Evolutionary conservation across 2,888 invertebrate species (phyloP), one percentile per base, ranked within the genome.

Genomic region (Drosophila anomelani): DNA sequence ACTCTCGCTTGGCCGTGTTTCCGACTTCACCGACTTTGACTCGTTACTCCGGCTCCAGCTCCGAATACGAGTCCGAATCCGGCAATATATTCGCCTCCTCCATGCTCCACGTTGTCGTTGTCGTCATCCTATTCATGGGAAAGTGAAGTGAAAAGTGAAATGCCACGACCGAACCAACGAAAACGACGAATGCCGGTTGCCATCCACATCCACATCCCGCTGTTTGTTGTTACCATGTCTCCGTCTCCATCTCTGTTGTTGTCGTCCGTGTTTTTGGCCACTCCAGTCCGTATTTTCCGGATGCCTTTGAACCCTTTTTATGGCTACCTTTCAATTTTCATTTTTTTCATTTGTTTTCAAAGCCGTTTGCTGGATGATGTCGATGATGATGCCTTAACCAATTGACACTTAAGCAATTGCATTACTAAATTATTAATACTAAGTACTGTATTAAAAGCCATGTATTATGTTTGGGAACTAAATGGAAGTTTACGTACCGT

Each of bases 101-200:
- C 61, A 49, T 47, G 73, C 64, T 57, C 73, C 61, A 54, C 54
- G 73, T 67, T 70, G 72, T 64, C 64, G 62, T 76, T 58, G 38
- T 57, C 68, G 63, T 80, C 80, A 78, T 82, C 76, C 68, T 79
- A 75, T 71, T 64, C 70, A 79, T 89, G 91, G 89, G 90, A 90
- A 90, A 90, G 90, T 90, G 90, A 91, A 88, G 90, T 89, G 89
- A 90, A 91, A 91, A 91, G 91, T 91, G 91, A 91, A 91, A 91
- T 85, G 85, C 88, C 80, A 84, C 81, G 79, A 15, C 34, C 51
- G 51, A 51, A 69, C 82, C 29, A 58, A 46, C 58, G 47, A 70
- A 51, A 58, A 51, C 56, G 59, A 55, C 59, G 77, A 78, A 88
- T 75, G 84, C 83, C 88, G 82, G 85, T 56, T 75, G 75, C 80